These are phyloP conservation scores for Drosophila ficusphila DNA, from an alignment of 1,140 invertebrate species.

Conservation along the genomic window DNA sequence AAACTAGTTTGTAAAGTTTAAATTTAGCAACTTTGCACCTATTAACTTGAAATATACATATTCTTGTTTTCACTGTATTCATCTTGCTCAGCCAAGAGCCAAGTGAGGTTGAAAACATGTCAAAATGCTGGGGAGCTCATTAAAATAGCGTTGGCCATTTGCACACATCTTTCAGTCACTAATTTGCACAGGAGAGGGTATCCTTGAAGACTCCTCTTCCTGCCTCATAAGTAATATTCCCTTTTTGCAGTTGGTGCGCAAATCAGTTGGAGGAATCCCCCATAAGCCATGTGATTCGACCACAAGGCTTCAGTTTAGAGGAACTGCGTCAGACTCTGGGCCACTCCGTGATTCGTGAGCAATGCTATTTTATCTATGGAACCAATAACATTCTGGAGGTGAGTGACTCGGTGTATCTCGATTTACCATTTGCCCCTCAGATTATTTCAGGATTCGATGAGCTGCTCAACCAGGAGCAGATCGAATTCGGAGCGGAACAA, in stretches of 20 bases:
- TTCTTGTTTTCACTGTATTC: conserved; percentile 4
- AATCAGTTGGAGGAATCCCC: neutral
- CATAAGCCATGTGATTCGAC: conserved; percentile 42
- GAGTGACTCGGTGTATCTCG: neutral
- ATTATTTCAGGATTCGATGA: conserved; percentile 36
- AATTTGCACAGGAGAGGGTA: conserved; percentile 11
- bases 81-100: conserved; percentile 6
- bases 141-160: conserved; percentile 60
- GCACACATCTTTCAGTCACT: conserved; percentile 26
- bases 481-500: conserved; percentile 50
- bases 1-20: no score
- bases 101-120: conserved; percentile 42
- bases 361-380: conserved; percentile 37
- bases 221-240: neutral
- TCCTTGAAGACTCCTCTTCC: conserved; percentile 1
- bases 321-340: conserved; percentile 37
- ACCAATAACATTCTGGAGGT: conserved; percentile 55
- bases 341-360: conserved; percentile 34
- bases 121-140: conserved; percentile 62
- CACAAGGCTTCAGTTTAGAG: conserved; percentile 56
- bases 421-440: neutral
- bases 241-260: neutral
- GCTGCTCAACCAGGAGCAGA: conserved; percentile 39
- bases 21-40: no score
- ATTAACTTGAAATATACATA: neutral